These are phyloP conservation scores for Ophion obscuratus DNA, from an alignment of 2,888 invertebrate genomes.

Conservation along the genomic window DNA sequence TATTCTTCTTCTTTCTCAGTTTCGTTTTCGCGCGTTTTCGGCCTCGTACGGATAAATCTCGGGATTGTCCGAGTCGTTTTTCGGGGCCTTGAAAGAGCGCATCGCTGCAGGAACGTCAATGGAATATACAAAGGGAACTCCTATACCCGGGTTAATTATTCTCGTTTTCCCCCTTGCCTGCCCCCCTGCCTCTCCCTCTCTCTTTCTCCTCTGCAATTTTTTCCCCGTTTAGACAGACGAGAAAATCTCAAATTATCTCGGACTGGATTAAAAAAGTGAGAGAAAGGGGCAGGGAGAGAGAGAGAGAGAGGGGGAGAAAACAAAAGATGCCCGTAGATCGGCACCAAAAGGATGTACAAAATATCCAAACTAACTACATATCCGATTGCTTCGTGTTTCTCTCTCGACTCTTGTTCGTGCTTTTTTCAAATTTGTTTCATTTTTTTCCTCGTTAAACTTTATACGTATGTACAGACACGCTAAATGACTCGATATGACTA, in stretches of 20 bases:
- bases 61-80: slow-evolving; percentile 39
- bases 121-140: slow-evolving; percentile 69
- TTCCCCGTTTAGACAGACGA: slow-evolving; percentile 7
- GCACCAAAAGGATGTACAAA: slow-evolving; percentile 39
- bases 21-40: slow-evolving; percentile 39
- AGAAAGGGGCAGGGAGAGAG: too few species aligned
- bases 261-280: slow-evolving; percentile 14
- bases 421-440: background rate
- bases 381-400: slow-evolving; percentile 49
- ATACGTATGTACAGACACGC: slow-evolving; percentile 79
- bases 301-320: background rate
- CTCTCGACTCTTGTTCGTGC: background rate
- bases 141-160: slow-evolving; percentile 32
- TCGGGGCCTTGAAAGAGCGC: slow-evolving; percentile 45
- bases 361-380: slow-evolving; percentile 42
- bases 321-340: slow-evolving; percentile 14
- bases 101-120: slow-evolving; percentile 77
- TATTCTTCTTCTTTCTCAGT: background rate
- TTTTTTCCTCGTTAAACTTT: slow-evolving; percentile 40
- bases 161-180: background rate
- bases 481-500: slow-evolving; percentile 84
- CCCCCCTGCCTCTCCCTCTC: too few species aligned
- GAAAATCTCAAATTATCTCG: slow-evolving; percentile 28
- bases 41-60: slow-evolving; percentile 53
- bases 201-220: background rate